A percentile compares a stretch with the other conserved stretches of the same genome.
Evolutionary conservation across 2,113 vertebrate genomes (phyloP).

Genomic region (Albula goreensis): DNA sequence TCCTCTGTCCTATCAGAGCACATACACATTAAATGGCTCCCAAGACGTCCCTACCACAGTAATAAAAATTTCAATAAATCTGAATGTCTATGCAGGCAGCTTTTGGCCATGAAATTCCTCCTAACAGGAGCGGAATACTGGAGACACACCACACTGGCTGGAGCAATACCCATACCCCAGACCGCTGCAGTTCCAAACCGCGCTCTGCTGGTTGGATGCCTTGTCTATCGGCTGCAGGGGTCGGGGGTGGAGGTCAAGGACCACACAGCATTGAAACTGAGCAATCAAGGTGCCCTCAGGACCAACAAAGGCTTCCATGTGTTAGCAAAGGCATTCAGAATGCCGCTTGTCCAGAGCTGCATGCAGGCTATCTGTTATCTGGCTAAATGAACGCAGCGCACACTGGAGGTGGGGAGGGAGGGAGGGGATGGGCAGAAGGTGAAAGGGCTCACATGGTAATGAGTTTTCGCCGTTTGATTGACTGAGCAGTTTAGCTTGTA

Average conservation of each 20-base stretch:
- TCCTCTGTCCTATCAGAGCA: too few relatives aligned
- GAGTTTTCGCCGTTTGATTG: not conserved
- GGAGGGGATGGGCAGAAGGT: not conserved
- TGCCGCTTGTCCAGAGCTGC: not conserved
- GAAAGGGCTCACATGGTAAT: not conserved
- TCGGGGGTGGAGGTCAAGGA: not conserved
- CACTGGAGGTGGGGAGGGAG: not conserved
- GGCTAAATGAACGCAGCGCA: not conserved
- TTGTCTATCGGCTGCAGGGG: not conserved
- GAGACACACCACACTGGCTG: too few relatives aligned
- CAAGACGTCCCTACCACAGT: too few relatives aligned
- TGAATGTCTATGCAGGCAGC: too few relatives aligned
- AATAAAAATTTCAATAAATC: too few relatives aligned
- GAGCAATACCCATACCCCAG: constrained; percentile 2
- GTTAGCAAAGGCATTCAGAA: not conserved
- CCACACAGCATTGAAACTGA: not conserved
- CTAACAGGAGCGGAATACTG: too few relatives aligned
- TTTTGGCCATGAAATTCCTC: too few relatives aligned
- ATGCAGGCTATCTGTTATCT: not conserved
- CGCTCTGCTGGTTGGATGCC: not conserved
- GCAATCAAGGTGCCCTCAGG: not conserved
- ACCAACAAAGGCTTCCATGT: not conserved
- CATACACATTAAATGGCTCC: too few relatives aligned
- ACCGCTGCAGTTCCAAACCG: not conserved
- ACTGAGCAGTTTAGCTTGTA: not conserved